A percentile compares a stretch with the other conserved stretches of the same genome.
Conservation (phyloP, 2,797 vertebrate species). For the Helarctos malayanus region DNA sequence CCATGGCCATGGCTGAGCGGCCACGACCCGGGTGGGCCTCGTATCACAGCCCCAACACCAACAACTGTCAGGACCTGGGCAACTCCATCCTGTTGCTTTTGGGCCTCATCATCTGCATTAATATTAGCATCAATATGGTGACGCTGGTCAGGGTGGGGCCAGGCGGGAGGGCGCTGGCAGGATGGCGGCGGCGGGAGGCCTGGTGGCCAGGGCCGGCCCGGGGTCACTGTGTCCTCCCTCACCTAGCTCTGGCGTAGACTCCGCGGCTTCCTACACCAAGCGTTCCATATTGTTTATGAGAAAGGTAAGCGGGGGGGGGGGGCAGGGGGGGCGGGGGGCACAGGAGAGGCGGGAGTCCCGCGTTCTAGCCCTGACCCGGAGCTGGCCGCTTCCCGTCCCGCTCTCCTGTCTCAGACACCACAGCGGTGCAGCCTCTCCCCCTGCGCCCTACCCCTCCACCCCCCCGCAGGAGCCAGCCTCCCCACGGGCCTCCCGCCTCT, state of each 20-base stretch:
- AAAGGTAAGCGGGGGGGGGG: constrained; percentile 74
- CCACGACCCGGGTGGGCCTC: constrained; percentile 60
- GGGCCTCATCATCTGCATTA: constrained; percentile 80
- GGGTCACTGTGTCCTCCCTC: constrained; percentile 62
- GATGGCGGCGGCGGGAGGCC: neutral
- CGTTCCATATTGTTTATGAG: constrained; percentile 74
- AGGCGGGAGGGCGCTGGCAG: neutral
- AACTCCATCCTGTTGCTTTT: constrained; percentile 78
- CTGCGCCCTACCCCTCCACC: neutral
- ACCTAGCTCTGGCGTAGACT: constrained; percentile 76
- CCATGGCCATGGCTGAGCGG: constrained; percentile 78
- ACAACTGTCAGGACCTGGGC: constrained; percentile 79
- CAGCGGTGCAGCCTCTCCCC: neutral
- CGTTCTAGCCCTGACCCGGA: neutral
- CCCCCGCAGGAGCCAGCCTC: neutral
- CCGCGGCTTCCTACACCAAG: constrained; percentile 60
- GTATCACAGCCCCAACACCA: constrained; percentile 44
- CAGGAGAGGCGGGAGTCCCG: neutral
- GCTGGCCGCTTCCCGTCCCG: neutral
- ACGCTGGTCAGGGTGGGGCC: constrained; percentile 73
- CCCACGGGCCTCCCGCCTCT: constrained; percentile 7
- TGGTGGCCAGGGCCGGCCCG: neutral
- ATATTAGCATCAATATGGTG: constrained; percentile 82
- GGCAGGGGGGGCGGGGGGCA: neutral
- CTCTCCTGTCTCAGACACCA: neutral